Percentiles rank a stretch among this genome's conserved stretches.
phyloP scores from a whole-genome alignment of 2,888 invertebrate species.

The Drosophila borborema region DNA sequence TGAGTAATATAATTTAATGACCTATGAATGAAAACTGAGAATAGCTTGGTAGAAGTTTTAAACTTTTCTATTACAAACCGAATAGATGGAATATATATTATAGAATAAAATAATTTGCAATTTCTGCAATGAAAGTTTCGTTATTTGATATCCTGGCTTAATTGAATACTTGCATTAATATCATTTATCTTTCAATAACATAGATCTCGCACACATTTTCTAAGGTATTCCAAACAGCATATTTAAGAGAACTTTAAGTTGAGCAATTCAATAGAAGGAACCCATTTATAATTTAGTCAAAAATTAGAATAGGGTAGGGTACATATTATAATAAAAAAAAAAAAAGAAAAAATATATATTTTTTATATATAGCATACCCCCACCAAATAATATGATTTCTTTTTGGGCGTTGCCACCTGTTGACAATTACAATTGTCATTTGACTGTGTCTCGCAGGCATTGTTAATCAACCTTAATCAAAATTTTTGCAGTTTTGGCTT shows the following conservation, averaged over 20 bases:
- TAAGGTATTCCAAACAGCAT: not conserved
- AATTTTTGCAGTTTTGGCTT: conserved; percentile 15
- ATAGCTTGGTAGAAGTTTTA: not conserved
- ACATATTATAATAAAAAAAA: too few relatives aligned
- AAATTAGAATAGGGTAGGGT: too few relatives aligned
- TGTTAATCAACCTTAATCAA: conserved; percentile 31
- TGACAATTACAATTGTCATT: conserved; percentile 5
- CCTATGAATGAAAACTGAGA: not conserved
- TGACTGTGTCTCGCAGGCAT: not conserved
- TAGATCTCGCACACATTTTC: not conserved
- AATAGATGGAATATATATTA: too few relatives aligned
- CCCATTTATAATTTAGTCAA: too few relatives aligned
- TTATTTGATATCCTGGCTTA: not conserved
- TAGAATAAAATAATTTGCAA: not conserved
- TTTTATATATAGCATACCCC: not conserved
- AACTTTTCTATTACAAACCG: too few relatives aligned
- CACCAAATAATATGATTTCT: not conserved
- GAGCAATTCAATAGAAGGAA: too few relatives aligned
- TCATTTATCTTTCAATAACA: not conserved
- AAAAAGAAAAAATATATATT: too few relatives aligned
- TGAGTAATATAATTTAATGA: not conserved
- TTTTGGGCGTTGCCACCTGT: conserved; percentile 12
- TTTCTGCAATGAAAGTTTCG: not conserved
- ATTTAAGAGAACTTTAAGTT: not conserved
- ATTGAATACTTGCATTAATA: not conserved